These are phyloP conservation scores for Bufotes viridis DNA, from an alignment of 2,797 vertebrate species.

Conservation along the genomic window DNA sequence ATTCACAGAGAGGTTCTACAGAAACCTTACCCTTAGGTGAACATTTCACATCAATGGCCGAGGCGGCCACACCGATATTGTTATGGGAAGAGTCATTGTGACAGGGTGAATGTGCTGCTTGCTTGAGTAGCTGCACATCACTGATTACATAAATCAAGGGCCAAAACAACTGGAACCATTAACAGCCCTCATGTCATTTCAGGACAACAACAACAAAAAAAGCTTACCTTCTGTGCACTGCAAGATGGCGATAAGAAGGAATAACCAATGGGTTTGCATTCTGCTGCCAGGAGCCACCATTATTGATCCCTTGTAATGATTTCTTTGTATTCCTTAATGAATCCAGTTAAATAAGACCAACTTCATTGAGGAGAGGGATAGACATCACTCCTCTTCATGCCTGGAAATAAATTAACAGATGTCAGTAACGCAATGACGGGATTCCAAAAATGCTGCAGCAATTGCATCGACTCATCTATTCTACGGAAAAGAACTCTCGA, in stretches of 20 bases:
- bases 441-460: conserved; percentile 58
- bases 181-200: neutral
- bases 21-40: neutral
- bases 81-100: neutral
- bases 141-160: neutral
- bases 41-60: neutral
- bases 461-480: neutral
- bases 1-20: neutral
- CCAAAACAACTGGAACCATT: conserved; percentile 9
- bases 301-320: conserved; percentile 82
- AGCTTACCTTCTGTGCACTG: conserved; percentile 91
- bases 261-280: conserved; percentile 92
- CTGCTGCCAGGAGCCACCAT: conserved; percentile 95
- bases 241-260: conserved; percentile 91
- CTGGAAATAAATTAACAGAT: conserved; percentile 74
- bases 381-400: conserved; percentile 90
- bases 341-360: conserved; percentile 88
- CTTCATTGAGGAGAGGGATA: conserved; percentile 82
- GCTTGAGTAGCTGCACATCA: neutral
- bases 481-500: neutral
- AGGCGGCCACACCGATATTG: neutral
- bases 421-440: neutral
- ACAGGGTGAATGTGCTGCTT: neutral
- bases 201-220: neutral
- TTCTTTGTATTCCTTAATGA: conserved; percentile 86